Conservation (phyloP, 2,888 invertebrate species). For the Bombyx huttoni region DNA sequence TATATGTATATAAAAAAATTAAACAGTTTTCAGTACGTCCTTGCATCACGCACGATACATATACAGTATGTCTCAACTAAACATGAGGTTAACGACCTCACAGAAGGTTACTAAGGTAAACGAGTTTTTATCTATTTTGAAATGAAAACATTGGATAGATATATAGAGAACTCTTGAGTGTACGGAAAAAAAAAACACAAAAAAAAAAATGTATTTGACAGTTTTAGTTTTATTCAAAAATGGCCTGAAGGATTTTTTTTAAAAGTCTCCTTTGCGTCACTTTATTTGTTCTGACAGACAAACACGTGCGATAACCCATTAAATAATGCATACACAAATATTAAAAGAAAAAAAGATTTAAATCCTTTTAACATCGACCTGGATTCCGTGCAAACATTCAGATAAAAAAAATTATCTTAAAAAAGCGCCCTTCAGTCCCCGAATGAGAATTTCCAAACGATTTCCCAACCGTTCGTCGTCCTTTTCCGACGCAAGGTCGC, state of each 20-base stretch:
- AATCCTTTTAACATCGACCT: conserved; percentile 44
- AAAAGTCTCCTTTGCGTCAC: too few species aligned
- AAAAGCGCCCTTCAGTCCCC: conserved; percentile 64
- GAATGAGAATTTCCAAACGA: conserved; percentile 69
- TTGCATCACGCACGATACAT: conserved; percentile 16
- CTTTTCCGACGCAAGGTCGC: conserved; percentile 54
- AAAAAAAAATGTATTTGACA: background rate
- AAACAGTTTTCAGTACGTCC: conserved; percentile 7
- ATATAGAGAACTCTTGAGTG: too few species aligned
- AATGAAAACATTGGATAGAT: conserved; percentile 5
- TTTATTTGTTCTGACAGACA: too few species aligned
- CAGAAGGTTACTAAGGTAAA: conserved; percentile 8
- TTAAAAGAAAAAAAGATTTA: conserved; percentile 3
- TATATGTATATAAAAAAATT: background rate
- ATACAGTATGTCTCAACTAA: conserved; percentile 1
- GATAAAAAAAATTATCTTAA: conserved; percentile 42
- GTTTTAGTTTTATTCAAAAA: too few species aligned
- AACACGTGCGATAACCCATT: background rate
- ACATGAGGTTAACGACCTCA: conserved; percentile 11
- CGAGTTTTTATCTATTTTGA: conserved; percentile 12
- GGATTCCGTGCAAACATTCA: conserved; percentile 35
- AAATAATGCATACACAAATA: conserved; percentile 7
- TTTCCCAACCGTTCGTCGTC: conserved; percentile 57
- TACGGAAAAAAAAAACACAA: background rate
- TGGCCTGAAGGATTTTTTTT: too few species aligned